Base-by-base conservation (phyloP, 2,888 invertebrate species). In the Synergus japonicus region DNA sequence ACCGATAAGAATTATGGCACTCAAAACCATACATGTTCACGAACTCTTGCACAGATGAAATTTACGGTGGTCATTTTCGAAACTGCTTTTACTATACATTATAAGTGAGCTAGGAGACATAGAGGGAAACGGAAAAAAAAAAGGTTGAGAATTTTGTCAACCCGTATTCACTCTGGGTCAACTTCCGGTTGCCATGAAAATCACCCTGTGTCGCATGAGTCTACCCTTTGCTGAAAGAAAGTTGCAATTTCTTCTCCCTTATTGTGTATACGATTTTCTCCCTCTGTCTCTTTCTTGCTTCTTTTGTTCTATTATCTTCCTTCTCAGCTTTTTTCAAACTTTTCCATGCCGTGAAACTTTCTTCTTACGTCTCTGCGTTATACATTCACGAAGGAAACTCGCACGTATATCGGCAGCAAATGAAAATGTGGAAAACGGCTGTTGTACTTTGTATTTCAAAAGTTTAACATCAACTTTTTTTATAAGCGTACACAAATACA, bases 1-100 rank as follows among this genome's bases (percentile, higher is more conserved):
- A 49, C 79, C 80, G 78, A 78, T 79, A 82, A 85, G 78, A 83
- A 84, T 85, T 85, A 85, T 82, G 79, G 82, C 78, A 69, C 79
- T 81, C 76, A n/a, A 78, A 80, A 82, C 81, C 79, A 80, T 65
- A 60, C 69, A 66, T 37, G 73, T 69, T 46, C 60, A 60, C 78
- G 80, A 83, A 77, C 82, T 83, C 78, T 79, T 77, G 69, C 43
- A 10, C 18, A 41, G 15, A 54, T 44, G 49, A 78, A 78, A 83
- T 83, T 83, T 83, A 83, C 79, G 80, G 66, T 63, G 41, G 43
- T 58, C 54, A 69, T 77, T 82, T 78, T 66, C 15, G 7, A 44
- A 44, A 18, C 69, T 46, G 44, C n/a, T 18, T 43, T 69, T 46
- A 5, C 8, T 18, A 12, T 67, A 29, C 29, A 29, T 29, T 29